These are phyloP conservation scores for Hyles vespertilio DNA, from an alignment of 1,140 invertebrate genomes.

Conservation along the genomic window DNA sequence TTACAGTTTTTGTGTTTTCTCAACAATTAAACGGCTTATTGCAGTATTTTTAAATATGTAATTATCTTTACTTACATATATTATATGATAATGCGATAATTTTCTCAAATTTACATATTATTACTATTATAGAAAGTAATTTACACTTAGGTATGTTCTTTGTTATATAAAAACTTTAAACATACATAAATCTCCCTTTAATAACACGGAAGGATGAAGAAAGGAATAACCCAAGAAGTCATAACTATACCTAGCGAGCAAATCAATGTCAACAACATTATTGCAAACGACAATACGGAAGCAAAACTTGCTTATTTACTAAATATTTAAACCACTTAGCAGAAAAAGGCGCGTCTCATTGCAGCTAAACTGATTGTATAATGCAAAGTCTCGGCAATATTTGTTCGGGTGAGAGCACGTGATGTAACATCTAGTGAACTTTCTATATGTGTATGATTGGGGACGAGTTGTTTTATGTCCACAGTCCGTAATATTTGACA, in stretches of 20 bases:
- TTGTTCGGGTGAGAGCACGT: conserved; percentile 8
- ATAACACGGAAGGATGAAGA: too few species aligned
- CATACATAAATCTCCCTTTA: too few species aligned
- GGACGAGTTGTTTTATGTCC: neutral
- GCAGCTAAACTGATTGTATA: conserved; percentile 15
- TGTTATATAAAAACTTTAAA: too few species aligned
- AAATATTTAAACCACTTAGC: conserved; percentile 5
- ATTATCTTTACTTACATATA: too few species aligned
- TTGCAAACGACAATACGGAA: neutral
- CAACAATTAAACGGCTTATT: too few species aligned
- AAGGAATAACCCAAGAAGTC: too few species aligned
- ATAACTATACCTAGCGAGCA: neutral
- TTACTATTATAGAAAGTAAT: too few species aligned
- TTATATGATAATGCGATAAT: too few species aligned
- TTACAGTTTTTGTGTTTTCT: too few species aligned
- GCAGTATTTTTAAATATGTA: too few species aligned
- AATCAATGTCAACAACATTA: neutral
- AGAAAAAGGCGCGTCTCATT: neutral
- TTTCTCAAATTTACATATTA: too few species aligned
- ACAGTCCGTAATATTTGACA: neutral
- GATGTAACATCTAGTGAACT: conserved; percentile 5
- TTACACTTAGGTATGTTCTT: too few species aligned
- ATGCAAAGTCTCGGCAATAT: conserved; percentile 13
- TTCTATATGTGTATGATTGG: conserved; percentile 6
- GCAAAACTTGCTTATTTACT: neutral